A percentile compares a stretch with the other conserved stretches of the same genome.
phyloP scores from a whole-genome alignment of 2,797 vertebrate species.

The Jordanella pulchra region DNA sequence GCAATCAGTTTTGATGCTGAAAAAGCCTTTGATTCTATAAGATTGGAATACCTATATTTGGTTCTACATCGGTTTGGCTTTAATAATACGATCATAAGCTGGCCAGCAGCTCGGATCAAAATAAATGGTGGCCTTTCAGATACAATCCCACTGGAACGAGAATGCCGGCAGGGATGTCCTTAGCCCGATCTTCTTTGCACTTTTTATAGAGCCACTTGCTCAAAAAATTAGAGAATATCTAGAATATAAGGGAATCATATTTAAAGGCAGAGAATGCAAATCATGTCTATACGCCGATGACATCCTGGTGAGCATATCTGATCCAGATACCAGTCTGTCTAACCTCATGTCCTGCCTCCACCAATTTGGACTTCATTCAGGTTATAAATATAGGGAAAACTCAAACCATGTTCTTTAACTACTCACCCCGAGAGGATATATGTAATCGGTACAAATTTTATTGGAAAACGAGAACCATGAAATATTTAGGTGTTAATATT shows the following conservation, averaged over 20 bases:
- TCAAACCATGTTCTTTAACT: not conserved
- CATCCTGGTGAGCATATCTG: not conserved
- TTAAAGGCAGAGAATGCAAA: not conserved
- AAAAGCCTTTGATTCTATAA: too few relatives aligned
- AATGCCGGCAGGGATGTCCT: not conserved
- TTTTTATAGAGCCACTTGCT: constrained; percentile 4
- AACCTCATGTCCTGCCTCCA: constrained; percentile 1
- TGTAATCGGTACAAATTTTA: not conserved
- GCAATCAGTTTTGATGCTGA: too few relatives aligned
- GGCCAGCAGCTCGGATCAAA: not conserved
- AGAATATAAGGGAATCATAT: not conserved
- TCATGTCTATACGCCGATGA: not conserved
- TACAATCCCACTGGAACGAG: not conserved
- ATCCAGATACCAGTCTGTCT: not conserved
- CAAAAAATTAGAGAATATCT: not conserved
- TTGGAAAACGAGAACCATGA: constrained; percentile 2
- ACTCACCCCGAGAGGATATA: not conserved
- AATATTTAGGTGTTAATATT: not conserved
- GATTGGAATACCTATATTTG: too few relatives aligned
- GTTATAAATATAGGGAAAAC: not conserved
- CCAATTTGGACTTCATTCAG: not conserved
- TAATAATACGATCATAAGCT: not conserved
- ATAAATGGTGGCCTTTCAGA: not conserved
- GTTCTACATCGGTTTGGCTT: too few relatives aligned
- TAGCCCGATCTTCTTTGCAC: not conserved